Evolutionary conservation across 1,140 invertebrate genomes (phyloP), one percentile per base, ranked within the genome.

Genomic region (Dinoponera quadriceps): DNA sequence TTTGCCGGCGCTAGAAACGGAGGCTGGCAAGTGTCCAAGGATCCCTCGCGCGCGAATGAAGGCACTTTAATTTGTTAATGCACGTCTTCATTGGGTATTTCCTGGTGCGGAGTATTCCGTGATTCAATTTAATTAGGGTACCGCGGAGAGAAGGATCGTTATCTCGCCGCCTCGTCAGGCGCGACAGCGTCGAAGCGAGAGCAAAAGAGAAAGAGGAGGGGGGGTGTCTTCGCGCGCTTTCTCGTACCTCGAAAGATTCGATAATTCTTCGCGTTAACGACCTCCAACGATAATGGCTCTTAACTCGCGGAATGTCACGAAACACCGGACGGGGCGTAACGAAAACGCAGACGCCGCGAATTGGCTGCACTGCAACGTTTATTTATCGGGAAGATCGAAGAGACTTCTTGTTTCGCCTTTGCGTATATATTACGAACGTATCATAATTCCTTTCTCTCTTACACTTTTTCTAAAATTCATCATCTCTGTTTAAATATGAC

Each of bases 51-150:
- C 75, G 75, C 65, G 88, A 91, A 90, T 90, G 89, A 85, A 89
- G 85, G 84, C 89, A 89, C 89, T 92, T 92, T 91, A 92, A 92
- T 92, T 92, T 91, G 91, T 92, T 92, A 92, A 92, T 92, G 92
- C 88, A 90, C 82, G 88, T 92, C 91, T 92, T 92, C 90, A 92
- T 92, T 92, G 91, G 90, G 86, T 92, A 92, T 92, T 92, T 92
- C 91, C 92, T 92, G 92, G 88, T 88, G 84, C 71, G 87, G 86
- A 75, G 74, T 81, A 92, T 92, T 92, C 91, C 91, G 88, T 91
- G 91, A 92, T 92, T 92, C 91, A 91, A 92, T 92, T 92, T 92
- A 92, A 92, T 92, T 92, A 92, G 88, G 89, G 89, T 90, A 88
- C 87, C 85, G 89, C 86, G 86, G 82, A 80, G 65, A 80, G 75